Conservation (phyloP, 2,113 vertebrate species). For the Etia nguti region DNA sequence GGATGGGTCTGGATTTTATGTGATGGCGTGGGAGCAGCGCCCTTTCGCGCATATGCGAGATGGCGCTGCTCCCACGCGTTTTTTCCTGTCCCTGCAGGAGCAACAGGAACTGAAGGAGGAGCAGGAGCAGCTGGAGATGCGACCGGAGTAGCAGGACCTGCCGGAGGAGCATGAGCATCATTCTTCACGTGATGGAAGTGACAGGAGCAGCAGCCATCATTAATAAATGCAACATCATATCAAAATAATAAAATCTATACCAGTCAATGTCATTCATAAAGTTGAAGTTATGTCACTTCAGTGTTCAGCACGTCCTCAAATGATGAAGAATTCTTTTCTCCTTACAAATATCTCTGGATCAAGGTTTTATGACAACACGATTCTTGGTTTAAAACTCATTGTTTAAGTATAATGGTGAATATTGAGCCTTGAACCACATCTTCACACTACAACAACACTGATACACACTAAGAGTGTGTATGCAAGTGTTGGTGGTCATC, state of each 20-base stretch:
- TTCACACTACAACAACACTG: too few species aligned
- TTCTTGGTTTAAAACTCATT: not conserved
- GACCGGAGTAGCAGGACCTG: not conserved
- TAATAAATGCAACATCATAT: not conserved
- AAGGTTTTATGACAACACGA: not conserved
- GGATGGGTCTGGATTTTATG: too few species aligned
- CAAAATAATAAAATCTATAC: not conserved
- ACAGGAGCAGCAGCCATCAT: not conserved
- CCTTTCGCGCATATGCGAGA: fast-evolving
- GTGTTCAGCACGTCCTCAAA: not conserved
- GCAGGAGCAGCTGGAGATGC: not conserved
- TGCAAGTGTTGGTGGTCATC: too few species aligned
- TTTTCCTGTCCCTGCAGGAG: too few species aligned
- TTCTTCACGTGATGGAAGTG: too few species aligned
- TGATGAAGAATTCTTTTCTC: not conserved
- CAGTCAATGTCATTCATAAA: not conserved
- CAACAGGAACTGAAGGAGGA: not conserved
- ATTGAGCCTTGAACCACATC: not conserved
- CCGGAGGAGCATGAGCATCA: not conserved
- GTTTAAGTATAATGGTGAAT: not conserved
- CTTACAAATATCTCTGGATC: not conserved
- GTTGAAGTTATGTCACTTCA: not conserved
- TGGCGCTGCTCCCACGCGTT: too few species aligned
- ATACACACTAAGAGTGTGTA: too few species aligned
- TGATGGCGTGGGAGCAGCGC: fast-evolving